Conservation (phyloP, 2,113 vertebrate genomes). For the Pelodiscus sinensis region DNA sequence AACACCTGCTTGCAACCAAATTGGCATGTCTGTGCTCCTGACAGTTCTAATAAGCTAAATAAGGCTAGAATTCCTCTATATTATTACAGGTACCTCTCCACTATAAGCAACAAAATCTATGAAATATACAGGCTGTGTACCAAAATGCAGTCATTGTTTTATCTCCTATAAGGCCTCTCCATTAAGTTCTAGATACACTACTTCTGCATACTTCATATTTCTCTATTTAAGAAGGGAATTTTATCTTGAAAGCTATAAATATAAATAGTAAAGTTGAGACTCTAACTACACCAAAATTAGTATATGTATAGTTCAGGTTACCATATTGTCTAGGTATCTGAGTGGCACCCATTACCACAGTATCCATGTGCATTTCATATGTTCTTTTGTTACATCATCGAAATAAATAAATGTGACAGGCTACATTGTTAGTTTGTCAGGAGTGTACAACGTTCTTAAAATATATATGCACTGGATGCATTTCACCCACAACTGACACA, state of each 20-base stretch:
- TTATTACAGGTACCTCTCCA: neutral
- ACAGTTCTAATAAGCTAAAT: neutral
- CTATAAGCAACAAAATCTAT: neutral
- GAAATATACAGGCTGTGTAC: accelerated
- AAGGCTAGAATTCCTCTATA: neutral
- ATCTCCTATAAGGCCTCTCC: neutral
- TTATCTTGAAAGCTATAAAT: neutral
- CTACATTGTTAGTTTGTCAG: neutral
- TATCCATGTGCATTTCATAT: accelerated
- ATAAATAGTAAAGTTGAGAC: neutral
- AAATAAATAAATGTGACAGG: neutral
- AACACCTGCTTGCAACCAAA: neutral
- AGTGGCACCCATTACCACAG: neutral
- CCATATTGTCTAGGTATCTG: neutral
- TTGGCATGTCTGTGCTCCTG: neutral
- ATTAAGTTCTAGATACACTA: neutral
- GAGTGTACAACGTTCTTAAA: neutral
- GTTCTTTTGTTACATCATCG: neutral
- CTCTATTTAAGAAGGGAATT: neutral
- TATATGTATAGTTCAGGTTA: neutral
- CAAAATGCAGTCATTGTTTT: neutral
- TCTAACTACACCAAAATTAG: neutral
- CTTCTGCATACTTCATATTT: neutral
- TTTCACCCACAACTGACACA: neutral
- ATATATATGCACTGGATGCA: neutral